A percentile compares a stretch with the other conserved stretches of the same genome.
phyloP scores from a whole-genome alignment of 2,113 vertebrate species.

The Spea bombifrons region DNA sequence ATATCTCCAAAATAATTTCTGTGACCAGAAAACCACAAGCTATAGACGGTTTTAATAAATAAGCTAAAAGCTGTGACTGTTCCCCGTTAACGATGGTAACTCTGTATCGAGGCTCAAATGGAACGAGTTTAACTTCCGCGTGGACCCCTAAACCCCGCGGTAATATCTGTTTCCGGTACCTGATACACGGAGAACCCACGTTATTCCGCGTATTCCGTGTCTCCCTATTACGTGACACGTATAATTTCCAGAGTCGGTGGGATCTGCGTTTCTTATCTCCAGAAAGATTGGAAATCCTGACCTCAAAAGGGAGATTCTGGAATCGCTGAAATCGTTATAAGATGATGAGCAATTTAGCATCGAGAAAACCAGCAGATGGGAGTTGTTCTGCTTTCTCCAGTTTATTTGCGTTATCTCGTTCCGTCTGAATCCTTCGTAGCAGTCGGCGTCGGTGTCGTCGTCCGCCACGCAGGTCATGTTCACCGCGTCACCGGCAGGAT shows the following conservation, averaged over 20 bases:
- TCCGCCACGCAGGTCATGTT: neutral
- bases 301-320: conserved; percentile 18
- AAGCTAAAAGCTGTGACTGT: too few species aligned
- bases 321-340: conserved; percentile 2
- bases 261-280: neutral
- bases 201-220: neutral
- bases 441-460: neutral
- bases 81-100: too few species aligned
- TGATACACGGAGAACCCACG: conserved; percentile 1
- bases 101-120: too few species aligned
- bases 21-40: too few species aligned
- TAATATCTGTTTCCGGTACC: neutral
- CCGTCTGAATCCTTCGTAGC: neutral
- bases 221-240: neutral
- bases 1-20: too few species aligned
- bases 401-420: neutral
- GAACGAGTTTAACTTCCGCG: too few species aligned
- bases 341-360: neutral
- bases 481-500: conserved; percentile 9
- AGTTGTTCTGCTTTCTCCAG: conserved; percentile 14
- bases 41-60: too few species aligned
- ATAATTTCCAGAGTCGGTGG: conserved; percentile 17
- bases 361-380: neutral
- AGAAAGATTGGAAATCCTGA: neutral
- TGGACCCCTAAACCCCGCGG: too few species aligned